Evolutionary conservation across 2,888 invertebrate genomes (phyloP), one percentile per base, ranked within the genome.

Genomic region (Leptinotarsa rubiginosa): DNA sequence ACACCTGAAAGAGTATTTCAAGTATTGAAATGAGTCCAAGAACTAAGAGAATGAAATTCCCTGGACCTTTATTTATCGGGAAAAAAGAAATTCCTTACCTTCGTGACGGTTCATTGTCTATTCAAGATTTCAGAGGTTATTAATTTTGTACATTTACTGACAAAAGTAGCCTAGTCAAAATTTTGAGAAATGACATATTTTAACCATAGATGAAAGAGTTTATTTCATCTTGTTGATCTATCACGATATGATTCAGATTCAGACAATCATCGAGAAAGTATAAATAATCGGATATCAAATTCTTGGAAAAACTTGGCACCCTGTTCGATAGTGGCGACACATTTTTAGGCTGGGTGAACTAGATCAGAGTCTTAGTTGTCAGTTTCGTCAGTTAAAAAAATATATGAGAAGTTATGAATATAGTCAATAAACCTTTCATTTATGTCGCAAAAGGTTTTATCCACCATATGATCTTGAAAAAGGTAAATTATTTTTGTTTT

Each of bases 1-100:
- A 99, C 98, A 91, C 98, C 99, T 97, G 88, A 83, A 91, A 91
- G 85, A 86, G 18, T 56, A 22, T 22, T 41, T 68, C 56, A 54
- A 52, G 68, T 72, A 65, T 20, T n/a, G n/a, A 54, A 41, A 41
- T 10, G 1, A 62, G 10, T 31, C 1, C 22, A 18, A 47, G 16
- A 72, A 65, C 56, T 62, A 54, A 59, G 20, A 25, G 65, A 62
- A 68, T 25, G 18, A 54, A 52, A 64, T 52, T 70, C 52, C 22
- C 68, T 69, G 13, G 20, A 52, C 20, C 22, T 18, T 22, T 15
- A 75, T 68, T 75, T 47, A 62, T 59, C n/a, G 72, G 65, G 64
- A 67, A 49, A 72, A 52, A 56, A 59, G 47, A 69, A 41, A 62
- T 75, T 59, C 62, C 79, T 73, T 81, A 83, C 84, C 84, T 81